Evolutionary conservation across 2,888 invertebrate genomes (phyloP), one percentile per base, ranked within the genome.

Genomic region (Rotaria magnacalcarata): DNA sequence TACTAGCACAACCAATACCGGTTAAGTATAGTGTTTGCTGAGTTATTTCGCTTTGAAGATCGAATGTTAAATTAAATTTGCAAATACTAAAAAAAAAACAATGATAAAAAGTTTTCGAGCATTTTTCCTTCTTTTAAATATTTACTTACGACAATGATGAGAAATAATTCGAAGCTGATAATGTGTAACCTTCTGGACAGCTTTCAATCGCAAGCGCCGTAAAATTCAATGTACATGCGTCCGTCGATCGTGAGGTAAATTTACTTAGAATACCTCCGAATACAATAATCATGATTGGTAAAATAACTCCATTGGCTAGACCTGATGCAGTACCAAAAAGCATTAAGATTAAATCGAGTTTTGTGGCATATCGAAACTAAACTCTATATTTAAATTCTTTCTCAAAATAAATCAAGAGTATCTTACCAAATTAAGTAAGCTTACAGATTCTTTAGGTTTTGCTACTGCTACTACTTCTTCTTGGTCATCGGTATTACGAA

Each of bases 241-340:
- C 14, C 14, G n/a, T 4, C 16, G n/a, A 0, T n/a, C 80, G 47
- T 47, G 88, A 87, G 1, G 90, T 89, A 88, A 91, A 91, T 19
- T 88, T 85, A 86, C 90, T 89, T 16, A 89, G 90, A 90, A 91
- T 90, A 34, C 89, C 88, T 8, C 91, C 91, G 87, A 91, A 91
- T 52, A 91, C 89, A n/a, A 91, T 88, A 86, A 91, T 89, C 90
- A 91, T 89, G 16, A 87, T 52, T 0, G 91, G 91, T 52, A 90
- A 87, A 24, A 89, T 89, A 8, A 89, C 88, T 0, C 91, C 91
- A 54, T 90, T 89, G 21, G 88, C 87, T 14, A 87, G 50, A 0
- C 90, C 89, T 85, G 88, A 87, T 0, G 90, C 6, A 0, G 88
- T 87, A 0, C 90, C 91, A n/a, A 90, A 34, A 2, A 90, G 24